These are phyloP conservation scores for Calliopsis andreniformis DNA, from an alignment of 1,140 invertebrate genomes.

Conservation along the genomic window DNA sequence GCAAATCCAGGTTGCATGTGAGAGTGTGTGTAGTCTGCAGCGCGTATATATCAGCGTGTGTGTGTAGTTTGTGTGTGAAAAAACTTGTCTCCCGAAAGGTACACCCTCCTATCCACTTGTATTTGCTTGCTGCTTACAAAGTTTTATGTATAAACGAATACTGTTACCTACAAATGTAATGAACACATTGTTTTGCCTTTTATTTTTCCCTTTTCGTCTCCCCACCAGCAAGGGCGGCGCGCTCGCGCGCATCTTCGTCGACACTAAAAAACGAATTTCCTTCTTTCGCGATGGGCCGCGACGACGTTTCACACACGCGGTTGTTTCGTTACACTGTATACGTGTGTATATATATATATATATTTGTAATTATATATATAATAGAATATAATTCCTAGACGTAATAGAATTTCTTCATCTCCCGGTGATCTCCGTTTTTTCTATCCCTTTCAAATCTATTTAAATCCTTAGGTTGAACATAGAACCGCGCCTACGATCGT, in stretches of 20 bases:
- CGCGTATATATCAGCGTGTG: background rate
- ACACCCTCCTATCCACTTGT: conserved; percentile 21
- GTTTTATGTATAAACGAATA: conserved; percentile 72
- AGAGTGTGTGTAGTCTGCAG: too few relatives aligned
- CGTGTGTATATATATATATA: background rate
- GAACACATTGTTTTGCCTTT: conserved; percentile 74
- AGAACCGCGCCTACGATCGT: conserved; percentile 10
- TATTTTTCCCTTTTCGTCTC: background rate
- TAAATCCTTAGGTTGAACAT: conserved; percentile 1
- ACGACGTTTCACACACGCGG: conserved; percentile 10
- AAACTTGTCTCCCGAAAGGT: conserved; percentile 19
- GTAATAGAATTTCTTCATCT: background rate
- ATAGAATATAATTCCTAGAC: conserved; percentile 34
- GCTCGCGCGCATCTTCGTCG: conserved; percentile 11
- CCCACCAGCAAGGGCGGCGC: conserved; percentile 4
- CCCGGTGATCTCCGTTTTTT: background rate
- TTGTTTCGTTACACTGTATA: background rate
- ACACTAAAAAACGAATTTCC: conserved; percentile 26
- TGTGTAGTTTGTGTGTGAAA: background rate
- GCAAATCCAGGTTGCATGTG: too few relatives aligned
- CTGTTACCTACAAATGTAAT: conserved; percentile 76
- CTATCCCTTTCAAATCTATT: too few relatives aligned
- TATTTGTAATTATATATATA: background rate
- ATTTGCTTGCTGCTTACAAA: conserved; percentile 50
- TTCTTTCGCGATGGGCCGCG: conserved; percentile 9